Percentiles rank a stretch among this genome's conserved stretches.
Evolutionary conservation across 1,140 invertebrate genomes (phyloP).

Genomic region (Zaprionus inermis): DNA sequence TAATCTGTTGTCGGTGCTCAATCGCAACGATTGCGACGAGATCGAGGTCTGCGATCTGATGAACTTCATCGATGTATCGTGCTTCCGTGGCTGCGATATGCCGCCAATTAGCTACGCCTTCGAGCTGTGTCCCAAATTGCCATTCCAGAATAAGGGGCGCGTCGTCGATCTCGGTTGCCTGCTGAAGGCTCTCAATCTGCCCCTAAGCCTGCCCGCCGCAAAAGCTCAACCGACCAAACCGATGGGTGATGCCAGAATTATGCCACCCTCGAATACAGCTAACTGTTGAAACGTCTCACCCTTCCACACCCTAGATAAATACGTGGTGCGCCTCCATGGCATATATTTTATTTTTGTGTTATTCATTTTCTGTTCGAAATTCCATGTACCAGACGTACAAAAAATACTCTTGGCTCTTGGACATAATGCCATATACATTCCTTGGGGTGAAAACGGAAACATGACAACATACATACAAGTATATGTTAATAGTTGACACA

Average conservation of each 20-base stretch:
- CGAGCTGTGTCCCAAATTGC: slow-evolving; percentile 78
- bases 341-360: slow-evolving; percentile 7
- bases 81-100: slow-evolving; percentile 64
- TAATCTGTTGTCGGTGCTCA: slow-evolving; percentile 87
- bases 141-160: slow-evolving; percentile 64
- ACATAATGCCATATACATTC: background rate
- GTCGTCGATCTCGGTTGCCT: slow-evolving; percentile 74
- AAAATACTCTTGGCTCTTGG: background rate
- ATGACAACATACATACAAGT: background rate
- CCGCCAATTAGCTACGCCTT: slow-evolving; percentile 75
- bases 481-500: slow-evolving; percentile 14
- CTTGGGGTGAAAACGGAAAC: background rate
- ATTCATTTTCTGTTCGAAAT: slow-evolving; percentile 1
- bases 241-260: slow-evolving; percentile 39
- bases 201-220: slow-evolving; percentile 41
- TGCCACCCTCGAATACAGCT: slow-evolving; percentile 35
- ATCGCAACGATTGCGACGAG: slow-evolving; percentile 87
- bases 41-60: slow-evolving; percentile 84
- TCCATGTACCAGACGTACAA: background rate
- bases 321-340: background rate
- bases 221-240: slow-evolving; percentile 9
- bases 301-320: background rate
- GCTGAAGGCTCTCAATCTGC: slow-evolving; percentile 52
- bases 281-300: slow-evolving; percentile 16
- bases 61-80: slow-evolving; percentile 74